A percentile compares a stretch with the other conserved stretches of the same genome.
These are phyloP conservation scores for Centropus unirufus DNA, from an alignment of 2,113 vertebrate species.

Conservation along the genomic window DNA sequence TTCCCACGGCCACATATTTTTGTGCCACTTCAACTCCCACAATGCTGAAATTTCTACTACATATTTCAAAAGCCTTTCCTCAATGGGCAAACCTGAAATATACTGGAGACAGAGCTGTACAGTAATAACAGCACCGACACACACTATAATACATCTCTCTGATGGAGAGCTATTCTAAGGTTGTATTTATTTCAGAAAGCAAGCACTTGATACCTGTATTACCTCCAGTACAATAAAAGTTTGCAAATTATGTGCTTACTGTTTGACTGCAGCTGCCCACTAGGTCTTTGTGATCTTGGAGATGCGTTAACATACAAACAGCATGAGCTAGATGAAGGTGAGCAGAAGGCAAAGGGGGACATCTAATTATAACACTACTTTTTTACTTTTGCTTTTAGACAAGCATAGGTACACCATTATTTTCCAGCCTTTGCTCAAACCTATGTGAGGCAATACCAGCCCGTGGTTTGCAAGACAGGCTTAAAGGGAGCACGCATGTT, in stretches of 20 bases:
- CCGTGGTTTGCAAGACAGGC: neutral
- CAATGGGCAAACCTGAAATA: neutral
- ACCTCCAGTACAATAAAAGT: neutral
- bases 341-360: neutral
- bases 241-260: neutral
- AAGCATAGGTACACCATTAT: neutral
- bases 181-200: neutral
- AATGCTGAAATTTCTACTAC: neutral
- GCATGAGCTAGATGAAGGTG: accelerated
- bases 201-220: neutral
- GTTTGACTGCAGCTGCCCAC: neutral
- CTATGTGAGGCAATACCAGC: neutral
- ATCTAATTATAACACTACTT: neutral
- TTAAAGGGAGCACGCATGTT: neutral
- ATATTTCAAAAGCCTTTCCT: neutral
- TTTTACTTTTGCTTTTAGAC: neutral
- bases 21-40: accelerated
- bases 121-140: neutral
- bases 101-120: neutral
- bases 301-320: neutral
- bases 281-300: neutral
- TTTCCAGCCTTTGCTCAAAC: neutral
- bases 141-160: neutral
- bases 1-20: accelerated
- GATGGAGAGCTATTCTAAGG: neutral